phyloP scores from a whole-genome alignment of 2,113 vertebrate species.

The Bungarus multicinctus region DNA sequence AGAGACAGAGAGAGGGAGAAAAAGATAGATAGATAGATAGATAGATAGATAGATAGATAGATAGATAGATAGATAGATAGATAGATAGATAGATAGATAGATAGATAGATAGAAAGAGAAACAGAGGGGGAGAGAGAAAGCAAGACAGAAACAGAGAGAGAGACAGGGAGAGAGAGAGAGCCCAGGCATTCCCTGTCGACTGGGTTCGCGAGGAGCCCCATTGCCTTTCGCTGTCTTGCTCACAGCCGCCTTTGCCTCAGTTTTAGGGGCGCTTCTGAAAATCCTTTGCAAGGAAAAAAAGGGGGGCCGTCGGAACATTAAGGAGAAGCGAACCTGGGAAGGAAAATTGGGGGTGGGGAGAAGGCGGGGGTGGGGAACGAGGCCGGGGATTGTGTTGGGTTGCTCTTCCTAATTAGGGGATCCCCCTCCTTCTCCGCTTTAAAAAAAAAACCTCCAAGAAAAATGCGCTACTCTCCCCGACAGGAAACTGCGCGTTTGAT shows the following conservation, averaged over 20 bases:
- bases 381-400: neutral
- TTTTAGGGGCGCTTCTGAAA: slow-evolving; percentile 43
- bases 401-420: neutral
- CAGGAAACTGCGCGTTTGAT: slow-evolving; percentile 93
- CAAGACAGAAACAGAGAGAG: too few species aligned
- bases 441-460: slow-evolving; percentile 71
- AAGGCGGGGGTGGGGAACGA: neutral
- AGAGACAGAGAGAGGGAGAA: too few species aligned
- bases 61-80: too few species aligned
- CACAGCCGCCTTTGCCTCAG: slow-evolving; percentile 40
- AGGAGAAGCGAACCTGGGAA: too few species aligned
- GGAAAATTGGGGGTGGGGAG: slow-evolving; percentile 55
- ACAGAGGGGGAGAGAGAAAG: too few species aligned
- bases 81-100: accelerated
- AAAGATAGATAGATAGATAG: accelerated
- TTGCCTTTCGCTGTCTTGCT: too few species aligned
- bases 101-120: too few species aligned
- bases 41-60: too few species aligned
- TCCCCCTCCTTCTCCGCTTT: slow-evolving; percentile 62
- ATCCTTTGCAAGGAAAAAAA: slow-evolving; percentile 77
- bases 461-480: slow-evolving; percentile 85
- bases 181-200: too few species aligned
- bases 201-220: too few species aligned
- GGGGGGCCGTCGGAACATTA: too few species aligned
- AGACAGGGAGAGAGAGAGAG: too few species aligned